Base-by-base conservation (phyloP, 2,888 invertebrate species). In the Amphipyra tragopoginis region DNA sequence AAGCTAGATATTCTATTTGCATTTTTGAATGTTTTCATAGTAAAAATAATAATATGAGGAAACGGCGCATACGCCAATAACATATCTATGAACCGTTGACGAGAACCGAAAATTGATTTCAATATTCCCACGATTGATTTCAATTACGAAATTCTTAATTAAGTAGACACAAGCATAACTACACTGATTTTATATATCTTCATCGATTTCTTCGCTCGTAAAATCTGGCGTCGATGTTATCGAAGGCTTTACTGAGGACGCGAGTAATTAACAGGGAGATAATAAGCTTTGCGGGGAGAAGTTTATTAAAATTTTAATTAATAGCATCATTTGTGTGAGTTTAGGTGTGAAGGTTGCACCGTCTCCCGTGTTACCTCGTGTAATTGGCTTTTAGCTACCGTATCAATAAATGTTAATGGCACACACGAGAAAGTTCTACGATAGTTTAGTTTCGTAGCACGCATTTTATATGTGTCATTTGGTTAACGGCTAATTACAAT, bases 311-410 rank as follows among this genome's bases (percentile, higher is more conserved):
- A 82, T 77, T 80, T 82, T 80, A 85, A 86, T 85, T 83, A 81
- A 86, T 84, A 72, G 76, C 77, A 81, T 81, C 66, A 79, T 80
- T 80, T 79, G 74, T 75, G 75, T 63, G 56, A 80, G 62, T 62
- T 66, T 62, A 73, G 74, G 81, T 74, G 80, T 85, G 64, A 82
- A 83, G 58, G 66, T 74, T 57, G 57, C 62, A 55, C 55, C 57
- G 52, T 77, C 66, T 71, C 49, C 67, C 53, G 49, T 65, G 60
- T 72, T 67, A 74, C 81, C 84, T 51, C 9, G 2, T 44, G 45
- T 78, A 83, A 86, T 88, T 86, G 83, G 69, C 78, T 69, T 71
- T 74, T 73, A 65, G 85, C 86, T 87, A 83, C 86, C 76, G 85
- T 77, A 77, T 70, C 63, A 65, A 71, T 82, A 51, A 69, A 67